Evolutionary conservation across 2,888 invertebrate species (phyloP).

Genomic region (Thecocarcelia acutangulata): DNA sequence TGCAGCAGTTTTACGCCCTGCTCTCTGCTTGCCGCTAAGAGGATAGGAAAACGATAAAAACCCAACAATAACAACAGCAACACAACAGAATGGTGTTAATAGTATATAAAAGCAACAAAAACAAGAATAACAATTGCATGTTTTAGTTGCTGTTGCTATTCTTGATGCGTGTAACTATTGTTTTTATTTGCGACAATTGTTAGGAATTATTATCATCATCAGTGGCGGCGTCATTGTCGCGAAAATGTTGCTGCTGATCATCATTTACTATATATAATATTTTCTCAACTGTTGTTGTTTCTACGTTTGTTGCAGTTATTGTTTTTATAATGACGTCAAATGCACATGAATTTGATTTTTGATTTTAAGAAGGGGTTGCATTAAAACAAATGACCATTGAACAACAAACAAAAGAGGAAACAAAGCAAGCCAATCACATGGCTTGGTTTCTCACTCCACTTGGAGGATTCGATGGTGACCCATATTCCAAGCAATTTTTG

Average conservation of each 20-base stretch:
- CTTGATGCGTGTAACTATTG: constrained; percentile 17
- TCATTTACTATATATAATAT: constrained; percentile 41
- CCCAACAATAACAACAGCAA: too few species aligned
- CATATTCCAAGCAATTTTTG: constrained; percentile 28
- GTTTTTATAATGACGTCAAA: constrained; percentile 52
- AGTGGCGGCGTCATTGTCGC: background rate
- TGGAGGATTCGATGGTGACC: constrained; percentile 51
- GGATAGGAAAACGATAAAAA: constrained; percentile 4
- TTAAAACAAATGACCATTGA: constrained; percentile 23
- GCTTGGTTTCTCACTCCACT: background rate
- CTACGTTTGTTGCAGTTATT: background rate
- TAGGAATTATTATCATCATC: constrained; percentile 15
- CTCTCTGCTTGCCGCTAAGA: background rate
- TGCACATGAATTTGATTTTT: constrained; percentile 37
- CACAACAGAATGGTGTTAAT: constrained; percentile 47
- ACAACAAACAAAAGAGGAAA: background rate
- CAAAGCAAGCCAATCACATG: constrained; percentile 2
- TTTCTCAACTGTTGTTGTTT: background rate
- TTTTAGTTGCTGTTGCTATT: background rate
- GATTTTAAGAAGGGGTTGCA: constrained; percentile 13
- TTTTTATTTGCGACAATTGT: constrained; percentile 29
- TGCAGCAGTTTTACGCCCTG: background rate
- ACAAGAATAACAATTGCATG: constrained; percentile 36
- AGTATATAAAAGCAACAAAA: constrained; percentile 28
- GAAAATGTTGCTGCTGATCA: constrained; percentile 17